A percentile compares a stretch with the other conserved stretches of the same genome.
Conservation (phyloP, 2,888 invertebrate species). For the Habrosyne pyritoides region DNA sequence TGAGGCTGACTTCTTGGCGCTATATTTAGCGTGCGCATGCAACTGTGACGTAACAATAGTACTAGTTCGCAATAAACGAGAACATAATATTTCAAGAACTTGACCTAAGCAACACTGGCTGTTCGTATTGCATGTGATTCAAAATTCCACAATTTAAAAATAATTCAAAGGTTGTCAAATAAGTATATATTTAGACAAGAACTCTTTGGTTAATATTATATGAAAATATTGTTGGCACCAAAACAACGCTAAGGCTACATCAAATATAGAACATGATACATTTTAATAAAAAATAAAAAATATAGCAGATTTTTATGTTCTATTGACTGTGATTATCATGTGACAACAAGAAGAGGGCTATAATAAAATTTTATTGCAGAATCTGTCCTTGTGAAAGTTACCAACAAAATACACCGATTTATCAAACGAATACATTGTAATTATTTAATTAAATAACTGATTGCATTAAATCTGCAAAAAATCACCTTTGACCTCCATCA, state of each 20-base stretch:
- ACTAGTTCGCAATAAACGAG: conserved; percentile 43
- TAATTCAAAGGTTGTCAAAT: too few species aligned
- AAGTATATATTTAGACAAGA: too few species aligned
- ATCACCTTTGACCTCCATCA: not conserved
- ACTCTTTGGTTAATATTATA: too few species aligned
- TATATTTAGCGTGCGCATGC: conserved; percentile 62
- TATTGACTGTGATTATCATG: not conserved
- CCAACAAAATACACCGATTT: conserved; percentile 5
- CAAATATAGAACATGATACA: too few species aligned
- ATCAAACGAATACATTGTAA: not conserved
- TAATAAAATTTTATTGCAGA: not conserved
- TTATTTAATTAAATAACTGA: not conserved
- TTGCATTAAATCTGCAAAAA: not conserved
- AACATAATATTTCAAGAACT: conserved; percentile 38
- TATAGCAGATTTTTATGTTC: too few species aligned
- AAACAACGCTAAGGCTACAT: too few species aligned
- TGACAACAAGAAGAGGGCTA: too few species aligned
- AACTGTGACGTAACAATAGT: conserved; percentile 58
- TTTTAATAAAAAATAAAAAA: too few species aligned
- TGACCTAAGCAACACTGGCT: conserved; percentile 36
- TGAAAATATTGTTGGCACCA: too few species aligned
- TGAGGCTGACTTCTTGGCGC: conserved; percentile 38
- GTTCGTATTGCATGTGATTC: not conserved
- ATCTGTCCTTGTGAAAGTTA: not conserved
- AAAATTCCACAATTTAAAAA: not conserved